phyloP scores from a whole-genome alignment of 2,113 vertebrate genomes.

The Seriola aureovittata region DNA sequence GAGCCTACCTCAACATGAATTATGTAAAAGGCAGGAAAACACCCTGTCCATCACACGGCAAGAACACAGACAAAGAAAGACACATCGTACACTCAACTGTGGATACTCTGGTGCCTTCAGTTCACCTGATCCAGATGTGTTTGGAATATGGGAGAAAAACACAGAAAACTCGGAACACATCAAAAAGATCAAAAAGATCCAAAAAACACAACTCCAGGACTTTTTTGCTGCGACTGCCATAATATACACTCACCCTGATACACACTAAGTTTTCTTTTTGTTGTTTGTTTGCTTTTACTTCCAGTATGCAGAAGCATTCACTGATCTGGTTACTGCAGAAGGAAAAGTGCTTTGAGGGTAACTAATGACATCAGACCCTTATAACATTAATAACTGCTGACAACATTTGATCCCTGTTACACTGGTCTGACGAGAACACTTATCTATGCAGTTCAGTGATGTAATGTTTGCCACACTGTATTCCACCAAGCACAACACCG shows the following conservation, averaged over 20 bases:
- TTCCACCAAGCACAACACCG: neutral
- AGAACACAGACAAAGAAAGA: conserved; percentile 23
- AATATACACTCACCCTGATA: neutral
- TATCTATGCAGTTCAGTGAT: conserved; percentile 6
- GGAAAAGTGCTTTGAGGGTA: conserved; percentile 24
- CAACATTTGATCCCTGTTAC: conserved; percentile 3
- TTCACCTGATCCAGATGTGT: neutral
- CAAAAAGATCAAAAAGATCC: neutral
- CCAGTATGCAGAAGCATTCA: conserved; percentile 3
- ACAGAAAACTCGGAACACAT: neutral
- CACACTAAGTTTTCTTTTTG: neutral
- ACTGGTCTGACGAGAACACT: conserved; percentile 24
- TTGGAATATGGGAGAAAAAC: neutral
- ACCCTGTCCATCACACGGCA: conserved; percentile 2
- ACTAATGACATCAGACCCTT: conserved; percentile 20
- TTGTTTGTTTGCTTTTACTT: conserved; percentile 8
- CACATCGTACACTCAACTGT: neutral
- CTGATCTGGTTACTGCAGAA: conserved; percentile 13
- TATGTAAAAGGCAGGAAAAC: conserved; percentile 23
- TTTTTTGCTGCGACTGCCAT: neutral
- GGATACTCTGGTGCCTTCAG: neutral
- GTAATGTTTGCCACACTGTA: conserved; percentile 18
- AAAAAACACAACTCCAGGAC: neutral
- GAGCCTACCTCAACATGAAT: conserved; percentile 22
- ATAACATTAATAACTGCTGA: conserved; percentile 22